Evolutionary conservation across 2,113 vertebrate species (phyloP).

Genomic region (Ariopsis seemanni): DNA sequence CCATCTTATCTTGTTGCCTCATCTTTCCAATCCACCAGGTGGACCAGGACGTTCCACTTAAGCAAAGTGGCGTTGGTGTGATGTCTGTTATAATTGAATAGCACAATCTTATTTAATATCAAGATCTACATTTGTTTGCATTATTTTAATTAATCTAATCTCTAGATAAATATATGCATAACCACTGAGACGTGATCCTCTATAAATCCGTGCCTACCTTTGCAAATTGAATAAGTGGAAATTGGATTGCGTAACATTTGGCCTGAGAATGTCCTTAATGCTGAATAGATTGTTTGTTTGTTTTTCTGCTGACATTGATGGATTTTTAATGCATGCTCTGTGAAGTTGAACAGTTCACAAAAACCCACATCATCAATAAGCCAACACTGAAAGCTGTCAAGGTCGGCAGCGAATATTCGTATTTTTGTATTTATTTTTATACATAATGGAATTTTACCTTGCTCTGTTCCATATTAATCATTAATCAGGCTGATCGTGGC

Average conservation of each 20-base stretch:
- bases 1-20: slow-evolving; percentile 6
- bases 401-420: background rate
- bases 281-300: background rate
- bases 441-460: background rate
- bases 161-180: slow-evolving; percentile 18
- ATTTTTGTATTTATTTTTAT: background rate
- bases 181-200: slow-evolving; percentile 16
- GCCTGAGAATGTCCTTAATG: background rate
- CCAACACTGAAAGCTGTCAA: background rate
- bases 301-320: slow-evolving; percentile 23
- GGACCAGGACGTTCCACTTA: background rate
- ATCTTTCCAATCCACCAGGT: background rate
- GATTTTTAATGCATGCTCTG: background rate
- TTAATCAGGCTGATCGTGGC: background rate
- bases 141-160: slow-evolving; percentile 22
- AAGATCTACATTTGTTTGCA: background rate
- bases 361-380: background rate
- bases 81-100: background rate
- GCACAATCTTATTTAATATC: background rate
- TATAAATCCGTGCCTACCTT: slow-evolving; percentile 15
- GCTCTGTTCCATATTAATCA: background rate
- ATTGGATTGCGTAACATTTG: slow-evolving; percentile 41
- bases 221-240: slow-evolving; percentile 35
- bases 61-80: background rate
- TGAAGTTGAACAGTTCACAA: background rate